These are phyloP conservation scores for Hemicrepidius hirtus DNA, from an alignment of 2,888 invertebrate genomes.

Conservation along the genomic window DNA sequence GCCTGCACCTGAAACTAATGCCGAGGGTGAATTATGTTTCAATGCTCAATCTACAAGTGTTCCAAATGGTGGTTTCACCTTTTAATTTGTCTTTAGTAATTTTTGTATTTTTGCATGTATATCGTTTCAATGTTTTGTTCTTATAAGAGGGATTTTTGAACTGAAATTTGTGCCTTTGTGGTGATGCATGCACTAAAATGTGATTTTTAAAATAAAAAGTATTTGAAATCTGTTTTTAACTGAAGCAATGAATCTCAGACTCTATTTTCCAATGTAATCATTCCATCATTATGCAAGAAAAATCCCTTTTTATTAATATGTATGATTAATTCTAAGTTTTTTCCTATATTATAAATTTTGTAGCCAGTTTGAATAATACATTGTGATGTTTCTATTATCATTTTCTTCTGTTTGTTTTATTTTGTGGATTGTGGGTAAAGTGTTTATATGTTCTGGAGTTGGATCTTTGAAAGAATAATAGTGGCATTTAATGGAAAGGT, in stretches of 20 bases:
- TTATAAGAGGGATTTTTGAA: conserved; percentile 1
- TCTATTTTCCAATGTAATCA: neutral
- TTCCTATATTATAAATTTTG: neutral
- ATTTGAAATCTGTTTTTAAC: neutral
- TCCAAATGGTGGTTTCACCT: conserved; percentile 67
- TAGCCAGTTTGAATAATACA: neutral
- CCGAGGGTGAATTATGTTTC: conserved; percentile 67
- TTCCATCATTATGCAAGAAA: neutral
- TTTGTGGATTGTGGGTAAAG: too few relatives aligned
- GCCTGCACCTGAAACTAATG: conserved; percentile 58
- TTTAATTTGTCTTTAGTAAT: conserved; percentile 56
- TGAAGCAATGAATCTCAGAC: neutral
- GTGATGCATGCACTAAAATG: neutral
- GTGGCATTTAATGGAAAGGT: too few relatives aligned
- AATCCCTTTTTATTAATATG: neutral
- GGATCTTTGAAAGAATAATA: too few relatives aligned
- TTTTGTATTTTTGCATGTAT: neutral
- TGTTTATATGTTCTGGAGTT: too few relatives aligned
- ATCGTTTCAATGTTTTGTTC: neutral
- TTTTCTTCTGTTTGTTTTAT: too few relatives aligned
- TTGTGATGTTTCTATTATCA: conserved; percentile 8
- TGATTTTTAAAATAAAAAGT: neutral
- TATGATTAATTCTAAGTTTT: neutral
- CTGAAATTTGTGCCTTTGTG: neutral
- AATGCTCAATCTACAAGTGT: conserved; percentile 60